Evolutionary conservation across 2,888 invertebrate genomes (phyloP), one percentile per base, ranked within the genome.

Genomic region (Idaea aversata): DNA sequence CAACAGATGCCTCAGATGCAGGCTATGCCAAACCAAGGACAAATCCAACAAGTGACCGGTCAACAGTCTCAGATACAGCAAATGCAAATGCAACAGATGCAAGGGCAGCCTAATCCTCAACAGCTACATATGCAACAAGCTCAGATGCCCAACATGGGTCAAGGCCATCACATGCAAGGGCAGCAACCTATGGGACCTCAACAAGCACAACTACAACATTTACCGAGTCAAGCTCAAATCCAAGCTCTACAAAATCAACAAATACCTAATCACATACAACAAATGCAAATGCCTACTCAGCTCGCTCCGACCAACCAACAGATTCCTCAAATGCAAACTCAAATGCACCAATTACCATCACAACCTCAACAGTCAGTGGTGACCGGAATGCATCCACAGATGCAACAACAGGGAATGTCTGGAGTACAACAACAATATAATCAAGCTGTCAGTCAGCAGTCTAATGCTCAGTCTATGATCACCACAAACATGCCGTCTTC

Each of bases 181-280:
- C 93, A 93, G 72, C 93, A 92, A 70, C 67, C 86, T 0, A 89
- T 93, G 84, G 86, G 86, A 10, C 82, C 88, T 10, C 93, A 93
- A 70, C 93, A 93, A 70, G 84, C 92, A n/a, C 93, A 92, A 76
- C 84, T 93, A 61, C 93, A 93, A 72, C 93, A 93, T 75, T 84
- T 92, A 78, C 88, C 90, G 65, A 93, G 90, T 76, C 93, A 93
- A 75, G 91, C 92, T 57, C 93, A 93, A 75, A 93, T 93, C 65
- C 94, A 93, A 75, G 92, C 93, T 38, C 78, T 93, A 70, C 93
- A 93, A 73, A 91, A 88, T 69, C 94, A 94, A 76, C 94, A 94
- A 77, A 90, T 94, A 70, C 92, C 90, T 75, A 91, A 93, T 76
- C 94, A 94, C 72, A 93, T 93, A 82, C 93, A 93, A 72, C 91